A percentile compares a stretch with the other conserved stretches of the same genome.
Evolutionary conservation across 1,140 invertebrate species (phyloP).

Genomic region (Aphelenchoides fujianensis): DNA sequence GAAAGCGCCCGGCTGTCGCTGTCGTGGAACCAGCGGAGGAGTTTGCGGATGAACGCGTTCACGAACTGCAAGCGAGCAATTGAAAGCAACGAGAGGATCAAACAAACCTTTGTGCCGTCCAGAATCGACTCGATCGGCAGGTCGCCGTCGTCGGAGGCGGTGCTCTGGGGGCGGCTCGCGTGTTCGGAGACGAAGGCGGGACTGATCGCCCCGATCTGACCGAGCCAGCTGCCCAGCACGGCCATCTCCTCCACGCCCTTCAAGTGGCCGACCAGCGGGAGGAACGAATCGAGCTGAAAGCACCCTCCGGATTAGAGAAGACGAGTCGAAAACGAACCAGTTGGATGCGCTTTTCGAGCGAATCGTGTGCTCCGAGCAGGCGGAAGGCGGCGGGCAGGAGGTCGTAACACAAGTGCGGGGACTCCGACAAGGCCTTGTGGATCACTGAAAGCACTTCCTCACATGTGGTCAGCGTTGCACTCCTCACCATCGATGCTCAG

Average conservation of each 20-base stretch:
- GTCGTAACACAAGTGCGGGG: slow-evolving; percentile 10
- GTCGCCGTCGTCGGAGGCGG: neutral
- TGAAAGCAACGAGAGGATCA: neutral
- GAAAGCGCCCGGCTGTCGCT: neutral
- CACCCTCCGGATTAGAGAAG: neutral
- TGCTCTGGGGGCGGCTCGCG: neutral
- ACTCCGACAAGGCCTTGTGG: neutral
- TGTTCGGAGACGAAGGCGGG: neutral
- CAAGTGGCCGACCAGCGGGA: neutral
- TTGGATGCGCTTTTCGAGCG: neutral
- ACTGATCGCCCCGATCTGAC: slow-evolving; percentile 11
- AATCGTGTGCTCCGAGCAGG: neutral
- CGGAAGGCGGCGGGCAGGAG: neutral
- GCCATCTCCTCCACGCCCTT: slow-evolving; percentile 2
- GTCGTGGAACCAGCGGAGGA: neutral
- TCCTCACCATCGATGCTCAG: no score
- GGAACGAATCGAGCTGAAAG: neutral
- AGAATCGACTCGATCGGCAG: neutral
- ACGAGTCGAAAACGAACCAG: slow-evolving; percentile 1
- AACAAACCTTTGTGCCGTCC: neutral
- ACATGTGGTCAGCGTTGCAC: no score
- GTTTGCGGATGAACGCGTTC: neutral
- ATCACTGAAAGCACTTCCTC: slow-evolving; percentile 1
- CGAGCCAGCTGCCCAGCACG: neutral
- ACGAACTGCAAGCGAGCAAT: neutral